These are phyloP conservation scores for Sthenelais limicola DNA, from an alignment of 2,888 invertebrate species.

Conservation along the genomic window DNA sequence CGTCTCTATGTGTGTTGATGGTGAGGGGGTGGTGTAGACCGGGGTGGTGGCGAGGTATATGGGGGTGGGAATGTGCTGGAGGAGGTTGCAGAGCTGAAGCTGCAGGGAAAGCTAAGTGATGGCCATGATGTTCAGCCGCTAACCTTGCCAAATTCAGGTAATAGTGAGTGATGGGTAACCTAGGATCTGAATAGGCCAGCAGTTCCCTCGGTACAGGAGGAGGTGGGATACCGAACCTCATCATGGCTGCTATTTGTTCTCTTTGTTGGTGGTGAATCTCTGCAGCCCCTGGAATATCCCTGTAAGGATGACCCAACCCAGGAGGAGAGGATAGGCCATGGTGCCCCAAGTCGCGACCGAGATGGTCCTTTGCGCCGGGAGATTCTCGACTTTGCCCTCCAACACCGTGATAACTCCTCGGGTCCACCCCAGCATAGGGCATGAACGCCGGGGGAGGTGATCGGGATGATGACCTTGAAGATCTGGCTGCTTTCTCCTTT, in stretches of 20 bases:
- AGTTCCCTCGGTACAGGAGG: conserved; percentile 13
- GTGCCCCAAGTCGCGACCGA: too few relatives aligned
- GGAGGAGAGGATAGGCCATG: background rate
- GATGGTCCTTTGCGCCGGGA: background rate
- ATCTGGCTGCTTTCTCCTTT: background rate
- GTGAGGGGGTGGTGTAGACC: conserved; percentile 1
- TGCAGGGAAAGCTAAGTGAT: too few relatives aligned
- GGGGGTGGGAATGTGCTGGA: conserved; percentile 22
- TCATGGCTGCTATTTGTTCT: conserved; percentile 19
- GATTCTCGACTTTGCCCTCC: background rate
- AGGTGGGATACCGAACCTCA: conserved; percentile 26
- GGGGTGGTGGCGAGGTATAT: conserved; percentile 17
- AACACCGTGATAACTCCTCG: background rate
- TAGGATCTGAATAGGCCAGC: conserved; percentile 33
- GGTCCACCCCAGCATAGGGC: background rate
- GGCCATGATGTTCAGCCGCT: too few relatives aligned
- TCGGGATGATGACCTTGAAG: too few relatives aligned
- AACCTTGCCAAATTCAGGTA: conserved; percentile 36
- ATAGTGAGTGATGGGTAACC: conserved; percentile 40
- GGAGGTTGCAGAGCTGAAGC: too few relatives aligned
- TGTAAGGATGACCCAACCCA: background rate
- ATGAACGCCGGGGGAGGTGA: too few relatives aligned
- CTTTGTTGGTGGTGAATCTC: too few relatives aligned
- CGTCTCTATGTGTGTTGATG: too few relatives aligned
- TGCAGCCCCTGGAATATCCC: conserved; percentile 25